A percentile compares a stretch with the other conserved stretches of the same genome.
phyloP scores from a whole-genome alignment of 2,888 invertebrate genomes.

The Aplocera efformata region DNA sequence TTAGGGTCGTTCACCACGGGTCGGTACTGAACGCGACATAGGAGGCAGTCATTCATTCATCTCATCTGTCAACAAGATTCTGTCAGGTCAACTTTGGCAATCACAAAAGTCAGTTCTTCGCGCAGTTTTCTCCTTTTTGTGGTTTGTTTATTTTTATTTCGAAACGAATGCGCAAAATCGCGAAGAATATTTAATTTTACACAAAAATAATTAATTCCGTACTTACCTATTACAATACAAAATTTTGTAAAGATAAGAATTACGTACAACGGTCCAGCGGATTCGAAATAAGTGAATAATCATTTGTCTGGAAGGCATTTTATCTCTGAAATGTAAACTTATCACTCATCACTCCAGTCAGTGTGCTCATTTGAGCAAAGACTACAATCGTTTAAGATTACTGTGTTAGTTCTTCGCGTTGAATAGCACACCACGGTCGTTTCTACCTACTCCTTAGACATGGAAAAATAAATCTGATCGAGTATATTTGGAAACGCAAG shows the following conservation, averaged over 20 bases:
- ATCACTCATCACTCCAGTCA: constrained; percentile 23
- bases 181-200: too few relatives aligned
- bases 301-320: constrained; percentile 65
- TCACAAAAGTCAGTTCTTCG: too few relatives aligned
- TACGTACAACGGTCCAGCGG: constrained; percentile 46
- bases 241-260: constrained; percentile 31
- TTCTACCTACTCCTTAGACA: constrained; percentile 26
- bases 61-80: too few relatives aligned
- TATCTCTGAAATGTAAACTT: constrained; percentile 54
- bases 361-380: constrained; percentile 23
- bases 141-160: too few relatives aligned
- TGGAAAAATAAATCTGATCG: constrained; percentile 24
- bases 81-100: too few relatives aligned
- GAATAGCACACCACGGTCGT: constrained; percentile 39
- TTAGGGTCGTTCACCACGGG: too few relatives aligned
- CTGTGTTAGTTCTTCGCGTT: constrained; percentile 49
- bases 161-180: too few relatives aligned
- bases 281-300: constrained; percentile 82
- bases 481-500: constrained; percentile 9
- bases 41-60: too few relatives aligned
- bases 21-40: too few relatives aligned
- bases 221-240: constrained; percentile 5
- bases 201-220: neutral
- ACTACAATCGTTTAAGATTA: constrained; percentile 34
- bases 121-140: too few relatives aligned